Evolutionary conservation across 2,113 vertebrate species (phyloP), one percentile per base, ranked within the genome.

Genomic region (Brachypteracias leptosomus): DNA sequence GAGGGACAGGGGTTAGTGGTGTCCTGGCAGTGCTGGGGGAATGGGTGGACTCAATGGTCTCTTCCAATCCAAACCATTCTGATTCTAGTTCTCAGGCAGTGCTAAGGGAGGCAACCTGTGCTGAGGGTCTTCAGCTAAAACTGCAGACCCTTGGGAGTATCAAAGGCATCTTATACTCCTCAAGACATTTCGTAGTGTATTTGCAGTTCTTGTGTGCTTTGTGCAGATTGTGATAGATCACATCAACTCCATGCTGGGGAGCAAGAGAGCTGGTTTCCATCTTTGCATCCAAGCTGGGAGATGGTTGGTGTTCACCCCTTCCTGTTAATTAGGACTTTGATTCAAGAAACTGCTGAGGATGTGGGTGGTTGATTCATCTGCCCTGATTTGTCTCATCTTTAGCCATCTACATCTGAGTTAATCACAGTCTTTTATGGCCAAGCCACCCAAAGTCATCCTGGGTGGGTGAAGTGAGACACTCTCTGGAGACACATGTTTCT

Each of bases 221-320:
- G 25, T 26, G 33, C 47, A 7, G 47, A 6, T 22, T 4, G 0
- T 1, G 26, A 16, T 28, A 5, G 22, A 24, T 49, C 11, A 2
- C 0, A 0, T 31, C 2, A 0, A 15, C 19, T 38, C 40, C 3
- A 13, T 4, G 5, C 59, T 10, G 21, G 25, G 7, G 28, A 89
- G 49, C 46, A 9, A 21, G 66, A 46, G 68, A 28, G 16, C 46
- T 33, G 33, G 10, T 12, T 59, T 51, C 55, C 33, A 21, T n/a
- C 13, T 68, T 36, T 16, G 24, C 33, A 4, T 24, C 44, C 1
- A 5, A 18, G 46, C 1, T 14, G 28, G 28, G 33, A 62, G 20
- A 1, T 7, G 18, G 25, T 24, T 58, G 55, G 7, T 67, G 25
- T 14, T 54, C 71, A 11, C 16, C 16, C 28, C 55, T 33, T 67